phyloP scores from a whole-genome alignment of 2,113 vertebrate genomes.

The Ornithorhynchus anatinus region DNA sequence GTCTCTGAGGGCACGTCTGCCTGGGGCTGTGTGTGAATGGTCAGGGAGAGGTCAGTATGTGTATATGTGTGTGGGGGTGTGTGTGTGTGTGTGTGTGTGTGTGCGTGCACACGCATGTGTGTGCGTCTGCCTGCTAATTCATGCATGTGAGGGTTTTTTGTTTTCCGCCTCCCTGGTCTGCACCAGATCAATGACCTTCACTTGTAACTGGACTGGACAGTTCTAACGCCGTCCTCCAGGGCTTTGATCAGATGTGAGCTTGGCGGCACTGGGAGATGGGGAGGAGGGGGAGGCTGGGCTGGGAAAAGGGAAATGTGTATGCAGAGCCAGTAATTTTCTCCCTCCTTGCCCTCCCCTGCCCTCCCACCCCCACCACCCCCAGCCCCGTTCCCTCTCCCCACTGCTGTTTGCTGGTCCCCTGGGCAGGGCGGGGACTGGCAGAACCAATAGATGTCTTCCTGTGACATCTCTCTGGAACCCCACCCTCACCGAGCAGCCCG shows the following conservation, averaged over 20 bases:
- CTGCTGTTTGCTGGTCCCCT: background rate
- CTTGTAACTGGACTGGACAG: constrained; percentile 77
- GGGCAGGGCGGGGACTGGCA: background rate
- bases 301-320: background rate
- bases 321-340: too few species aligned
- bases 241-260: constrained; percentile 71
- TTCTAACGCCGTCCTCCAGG: constrained; percentile 70
- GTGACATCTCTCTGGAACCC: too few species aligned
- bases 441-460: too few species aligned
- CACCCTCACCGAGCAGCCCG: too few species aligned
- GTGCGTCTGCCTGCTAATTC: background rate
- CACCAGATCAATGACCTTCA: constrained; percentile 74
- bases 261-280: constrained; percentile 25
- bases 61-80: background rate
- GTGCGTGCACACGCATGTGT: background rate
- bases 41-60: background rate
- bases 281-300: background rate
- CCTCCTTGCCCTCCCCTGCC: too few species aligned
- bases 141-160: constrained; percentile 34
- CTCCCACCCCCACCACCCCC: background rate
- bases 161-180: constrained; percentile 64
- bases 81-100: background rate
- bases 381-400: background rate
- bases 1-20: constrained; percentile 53
- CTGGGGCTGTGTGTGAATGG: background rate